Base-by-base conservation (phyloP, 2,113 vertebrate species). In the Pica pica region DNA sequence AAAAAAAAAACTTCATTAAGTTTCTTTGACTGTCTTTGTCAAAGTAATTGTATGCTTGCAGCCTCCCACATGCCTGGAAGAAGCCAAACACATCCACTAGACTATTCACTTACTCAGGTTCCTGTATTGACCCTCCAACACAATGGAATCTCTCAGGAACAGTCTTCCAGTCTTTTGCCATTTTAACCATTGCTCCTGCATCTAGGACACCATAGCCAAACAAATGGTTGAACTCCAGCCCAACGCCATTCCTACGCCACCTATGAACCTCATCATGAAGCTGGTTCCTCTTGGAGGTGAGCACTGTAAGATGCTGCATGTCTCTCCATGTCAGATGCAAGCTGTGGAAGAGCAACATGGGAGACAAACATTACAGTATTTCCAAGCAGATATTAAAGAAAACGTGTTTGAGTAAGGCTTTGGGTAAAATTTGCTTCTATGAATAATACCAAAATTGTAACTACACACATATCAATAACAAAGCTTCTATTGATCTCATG, bases 141-240 rank as follows among this genome's bases (percentile, higher is more conserved):
- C 99, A 99, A 94, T 99, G 99, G 97, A 99, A 99, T 89, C 99
- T 98, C 96, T 99, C 99, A 0, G 99, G 99, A 60, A 99, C 99
- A 0, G 99, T 99, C 97, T 99, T 99, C 99, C 99, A 99, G 82
- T 99, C 99, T 93, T 98, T 99, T 5, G 99, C 98, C 99, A 99
- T 99, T 96, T 99, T 99, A 87, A 99, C 99, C 99, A 99, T 99
- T 37, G 99, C 98, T 9, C 99, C 99, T 6, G 99, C 99, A 5
- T 99, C 99, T 11, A 99, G 98, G 70, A 99, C 99, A 1, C 99
- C 99, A 0, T 99, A 99, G 85, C 99, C 99, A 85, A 99, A 99
- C 95, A 99, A 97, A 87, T 99, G 99, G 95, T 99, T 99, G 96
- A 99, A 99, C 95, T 99, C 99, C 37, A 99, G 98, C 77, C 99